Conservation (phyloP, 2,113 vertebrate genomes). For the Callospermophilus lateralis region DNA sequence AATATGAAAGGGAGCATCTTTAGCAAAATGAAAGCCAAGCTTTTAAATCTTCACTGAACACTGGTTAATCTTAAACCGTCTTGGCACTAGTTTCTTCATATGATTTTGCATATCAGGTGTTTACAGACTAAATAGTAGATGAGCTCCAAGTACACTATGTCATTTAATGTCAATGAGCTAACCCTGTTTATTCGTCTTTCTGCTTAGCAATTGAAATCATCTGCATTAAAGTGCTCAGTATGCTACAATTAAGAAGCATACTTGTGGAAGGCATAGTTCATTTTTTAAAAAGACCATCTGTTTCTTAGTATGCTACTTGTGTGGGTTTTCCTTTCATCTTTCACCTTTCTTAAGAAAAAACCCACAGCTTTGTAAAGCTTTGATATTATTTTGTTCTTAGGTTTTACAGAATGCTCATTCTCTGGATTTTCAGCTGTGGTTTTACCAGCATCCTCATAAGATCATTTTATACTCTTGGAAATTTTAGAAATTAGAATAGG, state of each 20-base stretch:
- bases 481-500: conserved; percentile 59
- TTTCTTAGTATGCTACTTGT: conserved; percentile 71
- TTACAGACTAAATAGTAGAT: conserved; percentile 80
- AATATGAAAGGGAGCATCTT: conserved; percentile 67
- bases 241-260: conserved; percentile 71
- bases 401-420: conserved; percentile 73
- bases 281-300: conserved; percentile 76
- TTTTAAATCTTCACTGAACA: conserved; percentile 65
- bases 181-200: conserved; percentile 63
- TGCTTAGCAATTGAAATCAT: conserved; percentile 67
- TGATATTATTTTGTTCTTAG: conserved; percentile 52
- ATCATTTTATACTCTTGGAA: conserved; percentile 59
- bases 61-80: conserved; percentile 60
- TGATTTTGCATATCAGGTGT: conserved; percentile 82
- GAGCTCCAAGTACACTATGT: conserved; percentile 70
- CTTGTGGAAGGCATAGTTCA: conserved; percentile 72
- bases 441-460: conserved; percentile 42
- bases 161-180: conserved; percentile 74
- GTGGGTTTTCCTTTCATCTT: conserved; percentile 69
- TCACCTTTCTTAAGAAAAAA: conserved; percentile 63
- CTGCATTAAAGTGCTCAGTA: conserved; percentile 66
- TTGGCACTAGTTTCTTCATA: conserved; percentile 62
- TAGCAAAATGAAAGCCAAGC: conserved; percentile 68
- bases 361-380: conserved; percentile 66
- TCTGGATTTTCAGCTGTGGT: conserved; percentile 67